Evolutionary conservation across 1,140 invertebrate species (phyloP).

Genomic region (Zophobas atratus): DNA sequence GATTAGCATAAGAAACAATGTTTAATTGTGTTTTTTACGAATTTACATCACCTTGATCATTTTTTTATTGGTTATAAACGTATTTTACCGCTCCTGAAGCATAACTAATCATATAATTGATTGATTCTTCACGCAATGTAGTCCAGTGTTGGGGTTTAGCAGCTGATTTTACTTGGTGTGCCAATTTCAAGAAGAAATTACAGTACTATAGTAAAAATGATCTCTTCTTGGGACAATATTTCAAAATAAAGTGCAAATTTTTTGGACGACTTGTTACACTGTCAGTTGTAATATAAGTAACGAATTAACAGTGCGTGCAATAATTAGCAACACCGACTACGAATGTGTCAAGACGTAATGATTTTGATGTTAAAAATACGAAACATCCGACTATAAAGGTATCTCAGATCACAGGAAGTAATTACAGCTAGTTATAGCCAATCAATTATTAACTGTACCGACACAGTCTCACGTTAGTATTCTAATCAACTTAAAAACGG

Average conservation of each 20-base stretch:
- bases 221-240: no score
- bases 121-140: slow-evolving; percentile 35
- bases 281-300: background rate
- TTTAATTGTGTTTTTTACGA: background rate
- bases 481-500: slow-evolving; percentile 39
- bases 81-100: slow-evolving; percentile 14
- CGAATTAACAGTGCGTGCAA: slow-evolving; percentile 10
- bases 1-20: background rate
- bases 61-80: background rate
- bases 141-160: background rate
- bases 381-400: slow-evolving; percentile 29
- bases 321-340: background rate
- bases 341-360: background rate
- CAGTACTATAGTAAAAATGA: no score
- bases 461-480: slow-evolving; percentile 37
- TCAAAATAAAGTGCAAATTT: no score
- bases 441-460: slow-evolving; percentile 43
- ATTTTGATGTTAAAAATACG: background rate
- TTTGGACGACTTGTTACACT: background rate
- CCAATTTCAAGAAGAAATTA: no score
- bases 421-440: slow-evolving; percentile 38
- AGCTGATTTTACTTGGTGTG: background rate
- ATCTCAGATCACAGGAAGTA: slow-evolving; percentile 30
- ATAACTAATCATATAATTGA: slow-evolving; percentile 24
- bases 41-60: background rate